These are phyloP conservation scores for Otolemur crassicaudatus DNA, from an alignment of 2,797 vertebrate species.

Conservation along the genomic window DNA sequence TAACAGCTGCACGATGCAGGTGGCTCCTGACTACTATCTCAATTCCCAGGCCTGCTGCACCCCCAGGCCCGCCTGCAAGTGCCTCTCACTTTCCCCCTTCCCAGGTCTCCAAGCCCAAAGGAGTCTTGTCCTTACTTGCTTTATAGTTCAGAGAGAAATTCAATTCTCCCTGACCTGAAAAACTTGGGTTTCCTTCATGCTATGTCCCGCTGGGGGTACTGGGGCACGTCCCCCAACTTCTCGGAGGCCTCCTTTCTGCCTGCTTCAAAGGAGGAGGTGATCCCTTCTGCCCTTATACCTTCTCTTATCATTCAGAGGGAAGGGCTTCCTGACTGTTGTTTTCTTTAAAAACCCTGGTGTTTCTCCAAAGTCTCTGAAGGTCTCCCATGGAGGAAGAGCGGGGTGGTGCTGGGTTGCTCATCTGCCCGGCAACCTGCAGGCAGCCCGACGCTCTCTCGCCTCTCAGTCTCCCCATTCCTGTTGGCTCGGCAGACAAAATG, in stretches of 20 bases:
- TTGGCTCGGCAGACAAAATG: background rate
- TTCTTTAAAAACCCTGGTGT: background rate
- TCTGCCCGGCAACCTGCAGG: background rate
- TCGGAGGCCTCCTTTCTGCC: background rate
- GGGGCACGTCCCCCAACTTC: rapidly evolving
- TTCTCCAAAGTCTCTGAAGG: background rate
- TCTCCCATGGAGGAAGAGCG: rapidly evolving
- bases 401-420: rapidly evolving
- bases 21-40: background rate
- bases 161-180: background rate
- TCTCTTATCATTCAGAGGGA: background rate
- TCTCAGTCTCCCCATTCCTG: rapidly evolving
- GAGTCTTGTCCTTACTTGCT: background rate
- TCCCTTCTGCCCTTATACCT: background rate
- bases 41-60: rapidly evolving
- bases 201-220: background rate
- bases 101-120: background rate
- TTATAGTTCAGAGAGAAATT: background rate
- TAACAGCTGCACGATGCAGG: background rate
- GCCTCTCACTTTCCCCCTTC: background rate
- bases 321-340: background rate
- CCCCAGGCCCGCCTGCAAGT: rapidly evolving
- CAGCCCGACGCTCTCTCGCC: background rate
- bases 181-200: background rate
- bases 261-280: too few relatives aligned